Base-by-base conservation (phyloP, 92 coral and sea anemone species). In the Scolanthus callimorphus region DNA sequence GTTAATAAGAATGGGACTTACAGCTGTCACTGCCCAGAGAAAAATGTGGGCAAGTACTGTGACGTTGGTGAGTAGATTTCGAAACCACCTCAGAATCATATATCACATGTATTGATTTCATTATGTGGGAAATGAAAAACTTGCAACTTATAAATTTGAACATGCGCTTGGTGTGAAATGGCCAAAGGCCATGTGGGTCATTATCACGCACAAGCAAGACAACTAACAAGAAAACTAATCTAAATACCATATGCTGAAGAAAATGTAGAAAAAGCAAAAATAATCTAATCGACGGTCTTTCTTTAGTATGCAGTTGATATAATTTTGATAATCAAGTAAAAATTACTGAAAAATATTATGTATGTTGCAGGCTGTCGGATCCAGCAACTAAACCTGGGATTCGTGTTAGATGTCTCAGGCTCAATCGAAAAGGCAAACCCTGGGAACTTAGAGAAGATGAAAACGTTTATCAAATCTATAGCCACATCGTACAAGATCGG, bases 391-490 rank as follows among this genome's bases (percentile, higher is more conserved):
- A 46, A 46, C 52, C 11, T 46, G 4, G 52, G 11, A 4, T 46
- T 46, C 52, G 11, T 46, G 8, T 20, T 46, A 4, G 52, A 46
- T 46, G 52, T 4, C 8, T 46, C 52, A 10, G 52, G 52, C 19
- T 6, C 11, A 9, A 46, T 46, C 17, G 52, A 46, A 11, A 46
- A 46, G 23, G 52, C 52, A 10, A 20, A 20, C 4, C 52, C 12
- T 46, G 52, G 52, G 11, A 19, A 19, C 52, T 46, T 10, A 4
- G 52, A 46, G 11, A 46, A 46, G 52, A 46, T 46, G 52, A 46
- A 46, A 20, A 46, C 8, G 11, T 46, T 46, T 19, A 46, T 46
- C 52, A 46, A 46, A 46, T 10, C 23, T 19, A 46, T 46, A 9
- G 52, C 52, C 23, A 10, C 23, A 21, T 46, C 52, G 11, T 46